A percentile compares a stretch with the other conserved stretches of the same genome.
Conservation (phyloP, 2,888 invertebrate genomes). For the Chalcis sispes region DNA sequence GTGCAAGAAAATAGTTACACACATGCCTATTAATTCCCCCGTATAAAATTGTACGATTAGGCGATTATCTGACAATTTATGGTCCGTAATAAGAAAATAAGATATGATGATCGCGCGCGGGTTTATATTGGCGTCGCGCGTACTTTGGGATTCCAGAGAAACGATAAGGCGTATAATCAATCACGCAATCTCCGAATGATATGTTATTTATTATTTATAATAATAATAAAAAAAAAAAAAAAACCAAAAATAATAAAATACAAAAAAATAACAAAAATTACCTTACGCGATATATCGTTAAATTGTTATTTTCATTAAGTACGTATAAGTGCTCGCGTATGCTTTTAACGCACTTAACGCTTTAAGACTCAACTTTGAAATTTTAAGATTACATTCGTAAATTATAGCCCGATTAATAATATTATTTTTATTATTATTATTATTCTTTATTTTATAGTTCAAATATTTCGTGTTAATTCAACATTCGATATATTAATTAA, state of each 20-base stretch:
- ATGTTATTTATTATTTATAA: constrained; percentile 39
- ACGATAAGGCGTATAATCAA: constrained; percentile 14
- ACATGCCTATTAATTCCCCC: constrained; percentile 5
- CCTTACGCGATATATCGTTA: too few species aligned
- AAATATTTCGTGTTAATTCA: not conserved
- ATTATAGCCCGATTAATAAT: not conserved
- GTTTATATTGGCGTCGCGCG: not conserved
- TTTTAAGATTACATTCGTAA: not conserved
- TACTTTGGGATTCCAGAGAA: not conserved
- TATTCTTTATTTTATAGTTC: not conserved
- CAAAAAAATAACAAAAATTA: constrained; percentile 11
- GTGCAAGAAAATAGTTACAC: not conserved
- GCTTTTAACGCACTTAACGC: not conserved
- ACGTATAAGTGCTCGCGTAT: too few species aligned
- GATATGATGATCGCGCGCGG: constrained; percentile 31
- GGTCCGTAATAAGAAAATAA: constrained; percentile 27
- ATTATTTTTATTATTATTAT: not conserved
- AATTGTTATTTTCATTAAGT: too few species aligned
- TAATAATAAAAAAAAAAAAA: constrained; percentile 12
- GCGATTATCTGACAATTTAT: constrained; percentile 36
- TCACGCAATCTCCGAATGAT: constrained; percentile 27
- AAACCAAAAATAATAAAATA: constrained; percentile 13
- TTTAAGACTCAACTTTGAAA: too few species aligned
- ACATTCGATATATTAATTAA: too few species aligned
- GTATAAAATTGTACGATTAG: constrained; percentile 27